phyloP scores from a whole-genome alignment of 2,113 vertebrate species.

The Campylomormyrus tamandua region DNA sequence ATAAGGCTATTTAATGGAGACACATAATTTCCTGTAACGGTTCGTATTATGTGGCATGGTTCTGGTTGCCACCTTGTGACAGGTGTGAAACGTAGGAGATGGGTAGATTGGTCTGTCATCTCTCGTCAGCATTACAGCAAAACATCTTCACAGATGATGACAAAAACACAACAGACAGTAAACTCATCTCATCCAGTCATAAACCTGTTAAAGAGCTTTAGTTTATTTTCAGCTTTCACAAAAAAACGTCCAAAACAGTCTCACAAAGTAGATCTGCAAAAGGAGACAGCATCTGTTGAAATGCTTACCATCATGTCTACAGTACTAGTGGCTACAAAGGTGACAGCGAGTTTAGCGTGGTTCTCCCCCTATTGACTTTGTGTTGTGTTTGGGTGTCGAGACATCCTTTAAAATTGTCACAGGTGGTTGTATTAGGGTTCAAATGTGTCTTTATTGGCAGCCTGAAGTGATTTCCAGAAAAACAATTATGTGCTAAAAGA shows the following conservation, averaged over 20 bases:
- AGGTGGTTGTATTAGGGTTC: background rate
- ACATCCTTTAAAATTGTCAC: background rate
- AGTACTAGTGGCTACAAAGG: background rate
- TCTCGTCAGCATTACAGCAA: background rate
- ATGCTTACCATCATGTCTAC: background rate
- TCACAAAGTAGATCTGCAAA: background rate
- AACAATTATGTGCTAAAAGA: background rate
- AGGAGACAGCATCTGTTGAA: background rate
- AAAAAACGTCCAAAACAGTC: background rate
- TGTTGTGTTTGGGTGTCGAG: background rate
- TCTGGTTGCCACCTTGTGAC: background rate
- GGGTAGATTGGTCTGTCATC: background rate
- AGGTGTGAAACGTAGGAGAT: background rate
- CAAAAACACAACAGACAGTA: background rate
- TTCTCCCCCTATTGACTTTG: background rate
- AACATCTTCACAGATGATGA: background rate
- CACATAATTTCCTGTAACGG: background rate
- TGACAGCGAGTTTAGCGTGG: background rate
- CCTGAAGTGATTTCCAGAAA: conserved; percentile 13
- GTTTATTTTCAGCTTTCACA: background rate
- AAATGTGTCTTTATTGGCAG: background rate
- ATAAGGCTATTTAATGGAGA: background rate
- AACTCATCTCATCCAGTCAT: background rate
- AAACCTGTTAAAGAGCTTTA: background rate
- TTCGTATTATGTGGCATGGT: background rate